phyloP scores from a whole-genome alignment of 2,113 vertebrate genomes.

The Lophura nycthemera region DNA sequence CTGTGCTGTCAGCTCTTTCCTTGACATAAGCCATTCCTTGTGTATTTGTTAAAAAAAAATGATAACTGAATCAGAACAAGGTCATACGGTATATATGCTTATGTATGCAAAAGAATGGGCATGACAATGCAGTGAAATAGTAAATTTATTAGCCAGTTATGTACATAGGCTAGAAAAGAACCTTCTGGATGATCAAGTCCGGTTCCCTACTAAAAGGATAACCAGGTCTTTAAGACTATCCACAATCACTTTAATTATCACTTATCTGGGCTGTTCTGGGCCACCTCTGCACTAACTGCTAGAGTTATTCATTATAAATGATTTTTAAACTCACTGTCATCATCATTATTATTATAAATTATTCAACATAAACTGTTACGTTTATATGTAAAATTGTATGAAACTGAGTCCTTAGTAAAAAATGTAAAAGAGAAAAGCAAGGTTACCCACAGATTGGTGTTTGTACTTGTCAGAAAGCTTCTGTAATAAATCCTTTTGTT shows the following conservation, averaged over 20 bases:
- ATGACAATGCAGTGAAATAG: neutral
- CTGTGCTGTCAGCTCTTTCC: neutral
- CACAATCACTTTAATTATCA: neutral
- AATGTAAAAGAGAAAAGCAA: neutral
- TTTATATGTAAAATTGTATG: neutral
- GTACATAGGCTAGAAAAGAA: neutral
- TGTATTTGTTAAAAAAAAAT: neutral
- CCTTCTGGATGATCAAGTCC: neutral
- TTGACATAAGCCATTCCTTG: neutral
- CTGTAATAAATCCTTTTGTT: neutral
- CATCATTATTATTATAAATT: neutral
- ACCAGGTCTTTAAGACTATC: neutral
- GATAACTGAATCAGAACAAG: neutral
- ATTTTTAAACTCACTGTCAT: neutral
- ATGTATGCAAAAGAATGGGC: accelerated
- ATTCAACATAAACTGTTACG: neutral
- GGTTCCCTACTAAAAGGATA: neutral
- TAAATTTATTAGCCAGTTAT: neutral
- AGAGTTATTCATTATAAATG: neutral
- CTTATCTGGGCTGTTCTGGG: neutral
- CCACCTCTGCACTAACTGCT: neutral
- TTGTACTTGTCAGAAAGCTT: neutral
- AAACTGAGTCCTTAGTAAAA: neutral
- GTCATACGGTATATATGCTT: neutral
- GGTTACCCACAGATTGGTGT: neutral